Conservation (phyloP, 37 sponge, comb jelly and placozoan species). For the Agelas oroides region DNA sequence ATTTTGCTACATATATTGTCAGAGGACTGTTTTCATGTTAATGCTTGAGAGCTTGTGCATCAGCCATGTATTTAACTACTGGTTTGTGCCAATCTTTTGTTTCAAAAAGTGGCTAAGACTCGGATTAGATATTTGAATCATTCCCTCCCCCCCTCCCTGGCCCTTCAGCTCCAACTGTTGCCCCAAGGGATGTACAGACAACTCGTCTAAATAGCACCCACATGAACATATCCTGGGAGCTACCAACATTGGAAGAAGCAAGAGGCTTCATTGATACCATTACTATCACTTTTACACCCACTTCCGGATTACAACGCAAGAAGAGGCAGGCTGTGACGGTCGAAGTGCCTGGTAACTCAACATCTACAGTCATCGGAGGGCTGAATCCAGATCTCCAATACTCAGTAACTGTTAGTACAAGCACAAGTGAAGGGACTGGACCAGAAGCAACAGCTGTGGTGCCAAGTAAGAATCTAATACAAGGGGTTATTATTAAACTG, state of each 20-base stretch:
- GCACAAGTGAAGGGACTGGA: conserved; percentile 3
- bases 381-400: neutral
- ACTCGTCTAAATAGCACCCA: conserved; percentile 27
- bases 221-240: conserved; percentile 10
- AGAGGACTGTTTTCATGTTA: too few species aligned
- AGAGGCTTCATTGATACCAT: conserved; percentile 13
- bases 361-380: conserved; percentile 21
- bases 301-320: neutral
- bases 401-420: conserved; percentile 28
- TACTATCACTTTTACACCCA: neutral
- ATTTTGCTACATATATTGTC: neutral
- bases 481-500: too few species aligned
- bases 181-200: neutral
- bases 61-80: too few species aligned
- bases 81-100: too few species aligned
- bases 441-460: neutral
- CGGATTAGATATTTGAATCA: neutral
- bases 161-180: conserved; percentile 16
- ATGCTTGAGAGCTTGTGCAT: too few species aligned
- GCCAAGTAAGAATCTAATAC: neutral
- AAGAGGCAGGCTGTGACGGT: conserved; percentile 9
- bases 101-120: too few species aligned
- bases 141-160: too few species aligned
- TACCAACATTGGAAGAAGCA: conserved; percentile 17
- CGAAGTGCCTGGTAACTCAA: neutral